Evolutionary conservation across 2,113 vertebrate genomes (phyloP), one percentile per base, ranked within the genome.

Genomic region (Delphinus delphis): DNA sequence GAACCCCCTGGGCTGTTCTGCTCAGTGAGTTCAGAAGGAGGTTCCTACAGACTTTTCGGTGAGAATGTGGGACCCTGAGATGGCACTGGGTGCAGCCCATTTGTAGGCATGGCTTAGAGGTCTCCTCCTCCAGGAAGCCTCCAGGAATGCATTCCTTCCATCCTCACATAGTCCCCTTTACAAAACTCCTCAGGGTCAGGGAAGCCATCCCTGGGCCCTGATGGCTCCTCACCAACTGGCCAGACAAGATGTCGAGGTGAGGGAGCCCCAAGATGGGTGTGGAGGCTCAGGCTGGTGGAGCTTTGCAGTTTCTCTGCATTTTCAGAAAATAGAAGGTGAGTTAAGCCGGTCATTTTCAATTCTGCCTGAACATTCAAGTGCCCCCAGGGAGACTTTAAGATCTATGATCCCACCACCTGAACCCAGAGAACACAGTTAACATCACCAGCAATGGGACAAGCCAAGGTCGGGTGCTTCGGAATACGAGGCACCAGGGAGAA

Each of bases 241-340:
- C 13, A 25, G 38, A 31, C 15, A 38, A 26, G 36, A 20, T 6
- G 8, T 53, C 20, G 20, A 47, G 15, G n/a, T 33, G 33, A 53
- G 67, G 47, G 74, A 47, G 58, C 67, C 23, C 53, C 20, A 0
- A 25, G 33, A 14, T 11, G 3, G 33, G 41, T 2, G 0, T 8
- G 26, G 17, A 33, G 31, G 23, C 44, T 47, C 13, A 1, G 5
- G 14, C 10, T 26, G 3, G 8, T 0, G 0, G 0, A n/a, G 10
- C 7, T 31, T 15, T 8, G 55, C 8, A 17, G 6, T 38, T 26
- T n/a, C 28, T 74, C 31, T 5, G 11, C 47, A 23, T 36, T 12
- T 36, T 70, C 44, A 55, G 23, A 83, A n/a, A 67, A 38, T 31
- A 65, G 65, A 85, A 76, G 58, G 26, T 68, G 12, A 44, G 13